Conservation (phyloP, 2,113 vertebrate species). For the Elanus axillaris region DNA sequence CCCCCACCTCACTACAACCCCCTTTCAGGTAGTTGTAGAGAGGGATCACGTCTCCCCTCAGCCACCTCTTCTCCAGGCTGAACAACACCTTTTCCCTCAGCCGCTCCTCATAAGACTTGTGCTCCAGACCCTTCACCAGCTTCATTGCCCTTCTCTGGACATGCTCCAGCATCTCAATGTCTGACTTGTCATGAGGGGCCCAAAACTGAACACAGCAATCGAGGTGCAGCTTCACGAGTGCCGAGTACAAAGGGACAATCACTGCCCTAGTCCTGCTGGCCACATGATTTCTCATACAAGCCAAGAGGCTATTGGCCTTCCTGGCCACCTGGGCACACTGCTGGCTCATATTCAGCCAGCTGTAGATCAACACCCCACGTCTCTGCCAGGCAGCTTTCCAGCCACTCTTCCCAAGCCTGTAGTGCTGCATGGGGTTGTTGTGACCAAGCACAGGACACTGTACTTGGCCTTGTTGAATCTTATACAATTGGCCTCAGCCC, state of each 20-base stretch:
- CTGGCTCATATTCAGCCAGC: too few species aligned
- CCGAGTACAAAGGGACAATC: background rate
- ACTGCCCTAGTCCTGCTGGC: too few species aligned
- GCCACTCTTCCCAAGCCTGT: too few species aligned
- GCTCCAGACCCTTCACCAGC: background rate
- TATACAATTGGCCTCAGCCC: too few species aligned
- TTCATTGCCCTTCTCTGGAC: background rate
- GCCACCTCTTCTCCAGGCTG: too few species aligned
- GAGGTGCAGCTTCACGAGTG: background rate
- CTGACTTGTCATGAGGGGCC: background rate
- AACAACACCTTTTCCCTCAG: background rate
- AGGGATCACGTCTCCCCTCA: background rate
- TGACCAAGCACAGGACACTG: background rate
- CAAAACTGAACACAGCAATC: background rate
- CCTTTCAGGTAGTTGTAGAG: background rate
- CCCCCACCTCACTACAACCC: rapidly evolving
- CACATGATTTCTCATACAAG: background rate
- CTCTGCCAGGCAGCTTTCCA: background rate
- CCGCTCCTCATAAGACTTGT: background rate
- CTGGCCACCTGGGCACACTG: background rate
- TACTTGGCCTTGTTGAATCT: background rate
- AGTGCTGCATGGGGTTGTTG: too few species aligned
- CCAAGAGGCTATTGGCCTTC: background rate
- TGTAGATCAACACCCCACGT: background rate
- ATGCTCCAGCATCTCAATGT: background rate